Evolutionary conservation across 2,888 invertebrate genomes (phyloP).

Genomic region (Aspidiotus destructor): DNA sequence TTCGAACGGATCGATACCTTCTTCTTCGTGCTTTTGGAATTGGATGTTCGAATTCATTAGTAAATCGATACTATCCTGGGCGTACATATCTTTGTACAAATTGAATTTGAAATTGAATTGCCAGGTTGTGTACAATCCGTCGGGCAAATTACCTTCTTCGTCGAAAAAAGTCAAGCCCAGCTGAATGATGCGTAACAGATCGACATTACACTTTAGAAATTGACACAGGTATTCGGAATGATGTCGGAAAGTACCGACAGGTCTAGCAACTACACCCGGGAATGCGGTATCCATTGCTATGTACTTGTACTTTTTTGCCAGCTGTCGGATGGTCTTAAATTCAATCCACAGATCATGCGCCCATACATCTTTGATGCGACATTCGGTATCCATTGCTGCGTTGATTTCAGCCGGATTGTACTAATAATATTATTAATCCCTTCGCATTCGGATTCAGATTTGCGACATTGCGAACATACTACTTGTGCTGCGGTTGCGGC

Average conservation of each 20-base stretch:
- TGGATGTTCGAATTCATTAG: conserved; percentile 93
- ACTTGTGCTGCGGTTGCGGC: too few relatives aligned
- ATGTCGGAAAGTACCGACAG: conserved; percentile 88
- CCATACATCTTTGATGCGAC: conserved; percentile 97
- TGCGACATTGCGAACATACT: conserved; percentile 12
- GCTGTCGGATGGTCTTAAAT: conserved; percentile 80
- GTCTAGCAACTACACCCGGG: conserved; percentile 93
- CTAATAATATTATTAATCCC: too few relatives aligned
- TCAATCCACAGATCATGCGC: conserved; percentile 94
- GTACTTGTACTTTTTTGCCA: conserved; percentile 51
- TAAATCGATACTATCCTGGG: conserved; percentile 97
- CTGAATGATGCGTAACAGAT: conserved; percentile 93
- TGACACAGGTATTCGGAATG: conserved; percentile 91
- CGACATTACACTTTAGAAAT: conserved; percentile 91
- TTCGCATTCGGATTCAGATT: too few relatives aligned
- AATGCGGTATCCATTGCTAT: conserved; percentile 92
- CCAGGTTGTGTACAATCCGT: conserved; percentile 85
- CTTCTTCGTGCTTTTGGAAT: conserved; percentile 95
- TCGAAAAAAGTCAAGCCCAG: conserved; percentile 93
- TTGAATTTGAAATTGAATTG: conserved; percentile 99
- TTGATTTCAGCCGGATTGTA: conserved; percentile 25
- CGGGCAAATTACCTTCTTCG: conserved; percentile 89
- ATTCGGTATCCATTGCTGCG: conserved; percentile 48
- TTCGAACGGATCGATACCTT: conserved; percentile 92
- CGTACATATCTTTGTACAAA: conserved; percentile 96